Conservation (phyloP, 2,797 vertebrate genomes). For the Tadarida brasiliensis region DNA sequence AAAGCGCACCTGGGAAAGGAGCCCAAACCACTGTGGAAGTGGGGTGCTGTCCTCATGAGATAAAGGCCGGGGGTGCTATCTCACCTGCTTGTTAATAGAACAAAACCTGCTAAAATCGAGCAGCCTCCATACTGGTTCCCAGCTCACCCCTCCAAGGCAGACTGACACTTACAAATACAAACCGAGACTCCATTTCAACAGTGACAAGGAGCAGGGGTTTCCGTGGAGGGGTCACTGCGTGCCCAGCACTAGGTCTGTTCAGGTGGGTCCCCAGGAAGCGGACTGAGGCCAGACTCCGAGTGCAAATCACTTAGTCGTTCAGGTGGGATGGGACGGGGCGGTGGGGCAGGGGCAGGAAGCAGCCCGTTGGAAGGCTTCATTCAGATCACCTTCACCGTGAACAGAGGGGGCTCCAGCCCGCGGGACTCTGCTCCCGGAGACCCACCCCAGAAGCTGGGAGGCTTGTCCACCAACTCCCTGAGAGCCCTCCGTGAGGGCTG, state of each 20-base stretch:
- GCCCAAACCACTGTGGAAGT: accelerated
- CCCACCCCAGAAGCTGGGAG: not conserved
- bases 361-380: accelerated
- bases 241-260: accelerated
- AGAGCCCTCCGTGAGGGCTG: accelerated
- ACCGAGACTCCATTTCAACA: too few species aligned
- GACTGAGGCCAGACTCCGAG: not conserved
- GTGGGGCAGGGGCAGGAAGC: not conserved
- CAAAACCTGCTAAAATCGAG: not conserved
- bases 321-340: too few species aligned
- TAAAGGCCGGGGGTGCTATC: accelerated
- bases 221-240: accelerated
- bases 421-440: not conserved
- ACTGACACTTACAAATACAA: not conserved
- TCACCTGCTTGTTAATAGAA: accelerated
- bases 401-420: not conserved
- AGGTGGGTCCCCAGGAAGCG: not conserved
- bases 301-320: not conserved
- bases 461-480: not conserved
- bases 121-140: not conserved
- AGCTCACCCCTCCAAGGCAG: not conserved
- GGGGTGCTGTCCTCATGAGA: accelerated
- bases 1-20: not conserved
- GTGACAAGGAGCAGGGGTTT: accelerated
- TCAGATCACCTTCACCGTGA: accelerated